A percentile compares a stretch with the other conserved stretches of the same genome.
These are phyloP conservation scores for Thymelicus acteon DNA, from an alignment of 2,888 invertebrate genomes.

Conservation along the genomic window DNA sequence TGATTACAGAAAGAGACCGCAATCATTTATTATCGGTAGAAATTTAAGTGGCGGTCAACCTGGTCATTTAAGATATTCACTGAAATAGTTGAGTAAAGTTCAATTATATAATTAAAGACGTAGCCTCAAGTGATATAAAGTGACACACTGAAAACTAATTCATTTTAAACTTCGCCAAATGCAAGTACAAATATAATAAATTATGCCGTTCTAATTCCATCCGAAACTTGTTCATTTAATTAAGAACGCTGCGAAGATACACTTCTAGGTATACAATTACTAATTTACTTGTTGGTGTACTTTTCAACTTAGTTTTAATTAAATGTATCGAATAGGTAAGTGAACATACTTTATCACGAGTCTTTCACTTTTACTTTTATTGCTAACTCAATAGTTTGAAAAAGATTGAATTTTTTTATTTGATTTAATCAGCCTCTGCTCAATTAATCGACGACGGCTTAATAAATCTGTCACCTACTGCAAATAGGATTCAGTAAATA, in stretches of 20 bases:
- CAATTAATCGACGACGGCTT: no score
- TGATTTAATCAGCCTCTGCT: no score
- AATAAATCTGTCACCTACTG: no score
- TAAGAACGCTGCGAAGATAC: conserved; percentile 36
- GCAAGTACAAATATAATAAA: conserved; percentile 36
- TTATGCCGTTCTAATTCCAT: conserved; percentile 37
- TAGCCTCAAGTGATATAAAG: conserved; percentile 24
- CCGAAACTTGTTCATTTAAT: conserved; percentile 37
- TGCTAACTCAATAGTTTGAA: no score
- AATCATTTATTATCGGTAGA: not conserved
- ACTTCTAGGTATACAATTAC: conserved; percentile 32
- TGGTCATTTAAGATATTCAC: not conserved
- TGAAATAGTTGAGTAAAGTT: not conserved
- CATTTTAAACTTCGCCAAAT: conserved; percentile 27
- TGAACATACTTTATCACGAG: no score
- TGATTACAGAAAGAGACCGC: no score
- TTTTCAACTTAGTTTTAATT: conserved; percentile 28
- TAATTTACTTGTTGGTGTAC: conserved; percentile 30
- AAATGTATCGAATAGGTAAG: conserved; percentile 16
- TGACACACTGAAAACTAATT: conserved; percentile 31
- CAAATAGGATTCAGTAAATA: no score
- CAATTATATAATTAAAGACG: conserved; percentile 14
- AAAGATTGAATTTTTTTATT: no score
- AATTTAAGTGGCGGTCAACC: not conserved
- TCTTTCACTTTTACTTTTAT: no score